Evolutionary conservation across 2,888 invertebrate genomes (phyloP).

Genomic region (Callosobruchus maculatus): DNA sequence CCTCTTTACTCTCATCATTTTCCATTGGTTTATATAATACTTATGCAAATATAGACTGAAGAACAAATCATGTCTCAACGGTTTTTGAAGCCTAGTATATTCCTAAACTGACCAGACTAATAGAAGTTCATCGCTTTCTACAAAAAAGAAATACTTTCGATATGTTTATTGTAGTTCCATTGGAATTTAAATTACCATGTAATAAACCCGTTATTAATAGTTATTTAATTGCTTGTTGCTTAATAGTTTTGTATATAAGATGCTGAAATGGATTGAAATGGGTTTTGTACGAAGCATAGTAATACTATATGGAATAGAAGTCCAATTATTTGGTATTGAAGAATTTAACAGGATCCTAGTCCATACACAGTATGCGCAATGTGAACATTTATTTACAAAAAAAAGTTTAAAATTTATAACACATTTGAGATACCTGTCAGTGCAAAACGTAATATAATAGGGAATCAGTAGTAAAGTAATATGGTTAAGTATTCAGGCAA

Average conservation of each 20-base stretch:
- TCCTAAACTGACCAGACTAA: background rate
- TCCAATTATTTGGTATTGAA: background rate
- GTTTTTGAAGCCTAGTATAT: no score
- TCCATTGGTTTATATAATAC: no score
- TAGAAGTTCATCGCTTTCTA: constrained; percentile 6
- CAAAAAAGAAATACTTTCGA: constrained; percentile 10
- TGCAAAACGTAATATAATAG: no score
- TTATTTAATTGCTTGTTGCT: constrained; percentile 7
- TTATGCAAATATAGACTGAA: no score
- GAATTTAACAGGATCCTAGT: background rate
- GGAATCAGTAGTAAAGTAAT: no score
- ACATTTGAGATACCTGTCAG: no score
- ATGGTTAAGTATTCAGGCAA: no score
- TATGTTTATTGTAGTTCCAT: constrained; percentile 9
- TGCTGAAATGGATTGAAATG: background rate
- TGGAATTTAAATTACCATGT: constrained; percentile 12
- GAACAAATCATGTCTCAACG: no score
- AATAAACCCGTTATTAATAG: constrained; percentile 11
- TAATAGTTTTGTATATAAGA: background rate
- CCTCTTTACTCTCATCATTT: no score
- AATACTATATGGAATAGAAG: background rate
- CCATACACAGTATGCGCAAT: no score
- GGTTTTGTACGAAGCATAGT: background rate
- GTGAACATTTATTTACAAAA: no score
- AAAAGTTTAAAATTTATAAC: no score